Conservation (phyloP, 2,888 invertebrate species). For the Platycheirus albimanus region DNA sequence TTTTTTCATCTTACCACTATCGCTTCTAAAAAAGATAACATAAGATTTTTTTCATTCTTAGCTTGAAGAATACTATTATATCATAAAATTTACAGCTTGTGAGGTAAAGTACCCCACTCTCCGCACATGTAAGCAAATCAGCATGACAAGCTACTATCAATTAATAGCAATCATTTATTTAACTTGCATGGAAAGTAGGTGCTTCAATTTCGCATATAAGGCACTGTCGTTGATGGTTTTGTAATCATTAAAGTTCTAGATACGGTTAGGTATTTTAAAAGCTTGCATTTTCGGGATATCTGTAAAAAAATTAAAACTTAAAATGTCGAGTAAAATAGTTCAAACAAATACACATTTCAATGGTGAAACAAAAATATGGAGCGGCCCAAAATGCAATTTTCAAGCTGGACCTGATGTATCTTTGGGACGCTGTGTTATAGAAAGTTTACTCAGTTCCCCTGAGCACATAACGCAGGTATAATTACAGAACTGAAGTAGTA, state of each 20-base stretch:
- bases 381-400: neutral
- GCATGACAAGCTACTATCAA: neutral
- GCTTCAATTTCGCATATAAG: neutral
- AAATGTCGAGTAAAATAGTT: slow-evolving; percentile 7
- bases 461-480: slow-evolving; percentile 41
- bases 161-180: slow-evolving; percentile 8
- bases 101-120: neutral
- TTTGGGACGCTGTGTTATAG: slow-evolving; percentile 27
- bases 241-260: neutral
- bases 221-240: neutral
- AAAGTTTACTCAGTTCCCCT: slow-evolving; percentile 17
- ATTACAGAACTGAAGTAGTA: neutral
- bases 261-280: too few species aligned
- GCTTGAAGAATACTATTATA: neutral
- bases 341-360: slow-evolving; percentile 11
- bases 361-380: slow-evolving; percentile 35
- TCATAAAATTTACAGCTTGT: neutral
- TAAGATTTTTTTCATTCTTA: neutral
- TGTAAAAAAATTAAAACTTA: neutral
- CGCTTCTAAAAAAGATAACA: neutral
- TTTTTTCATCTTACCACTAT: neutral
- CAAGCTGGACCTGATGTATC: slow-evolving; percentile 23
- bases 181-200: slow-evolving; percentile 13
- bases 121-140: neutral
- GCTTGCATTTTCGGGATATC: too few species aligned